These are phyloP conservation scores for Aplodontia rufa DNA, from an alignment of 2,113 vertebrate species.

Conservation along the genomic window DNA sequence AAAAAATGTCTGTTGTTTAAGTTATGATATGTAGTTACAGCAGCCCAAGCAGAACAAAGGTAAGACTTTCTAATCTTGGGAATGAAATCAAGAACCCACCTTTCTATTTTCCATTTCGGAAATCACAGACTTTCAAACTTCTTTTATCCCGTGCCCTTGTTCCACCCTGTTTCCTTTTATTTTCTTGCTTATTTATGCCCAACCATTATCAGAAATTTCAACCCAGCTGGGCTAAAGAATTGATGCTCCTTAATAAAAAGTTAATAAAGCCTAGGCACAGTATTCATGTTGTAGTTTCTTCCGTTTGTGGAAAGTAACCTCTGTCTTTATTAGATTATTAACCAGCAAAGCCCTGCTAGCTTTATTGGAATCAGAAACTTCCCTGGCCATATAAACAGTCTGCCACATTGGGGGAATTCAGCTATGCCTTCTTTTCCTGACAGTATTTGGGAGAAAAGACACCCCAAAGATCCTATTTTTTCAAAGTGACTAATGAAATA, in stretches of 20 bases:
- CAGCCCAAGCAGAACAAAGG: background rate
- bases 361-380: conserved; percentile 13
- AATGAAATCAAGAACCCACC: background rate
- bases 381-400: background rate
- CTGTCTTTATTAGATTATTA: background rate
- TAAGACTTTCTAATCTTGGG: background rate
- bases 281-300: background rate
- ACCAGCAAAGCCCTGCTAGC: background rate
- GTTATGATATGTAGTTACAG: background rate
- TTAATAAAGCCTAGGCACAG: background rate
- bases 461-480: background rate
- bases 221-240: background rate
- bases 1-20: background rate
- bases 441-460: background rate
- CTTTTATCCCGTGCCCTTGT: background rate
- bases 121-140: conserved; percentile 6
- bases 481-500: background rate
- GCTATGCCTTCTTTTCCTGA: background rate
- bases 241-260: background rate
- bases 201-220: background rate
- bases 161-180: conserved; percentile 21
- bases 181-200: background rate
- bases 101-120: conserved; percentile 1
- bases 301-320: conserved; percentile 22
- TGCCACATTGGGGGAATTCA: background rate